A percentile compares a stretch with the other conserved stretches of the same genome.
These are phyloP conservation scores for Drepana arcuata DNA, from an alignment of 1,140 invertebrate genomes.

Conservation along the genomic window DNA sequence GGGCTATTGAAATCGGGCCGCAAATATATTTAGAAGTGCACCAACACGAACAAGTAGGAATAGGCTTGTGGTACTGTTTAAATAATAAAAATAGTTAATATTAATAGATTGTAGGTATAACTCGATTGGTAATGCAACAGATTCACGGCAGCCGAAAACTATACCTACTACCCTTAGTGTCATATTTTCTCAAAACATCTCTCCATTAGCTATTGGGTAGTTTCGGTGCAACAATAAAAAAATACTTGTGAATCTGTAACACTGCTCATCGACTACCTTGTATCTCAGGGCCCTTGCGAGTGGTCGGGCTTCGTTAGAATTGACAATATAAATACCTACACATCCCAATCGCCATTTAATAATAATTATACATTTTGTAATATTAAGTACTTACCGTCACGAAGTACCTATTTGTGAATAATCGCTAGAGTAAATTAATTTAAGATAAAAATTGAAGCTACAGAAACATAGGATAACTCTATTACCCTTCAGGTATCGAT, in stretches of 20 bases:
- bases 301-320: constrained; percentile 32
- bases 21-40: constrained; percentile 52
- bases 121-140: constrained; percentile 22
- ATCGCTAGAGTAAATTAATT: constrained; percentile 21
- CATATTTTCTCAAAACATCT: too few species aligned
- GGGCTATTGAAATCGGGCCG: constrained; percentile 44
- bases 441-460: too few species aligned
- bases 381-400: constrained; percentile 27
- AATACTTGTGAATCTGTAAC: constrained; percentile 26
- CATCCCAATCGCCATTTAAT: constrained; percentile 34
- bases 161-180: too few species aligned
- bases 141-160: too few species aligned
- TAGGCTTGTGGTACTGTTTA: constrained; percentile 51
- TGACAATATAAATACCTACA: constrained; percentile 55
- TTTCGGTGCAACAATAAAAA: too few species aligned
- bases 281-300: constrained; percentile 17
- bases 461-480: too few species aligned
- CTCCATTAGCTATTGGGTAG: too few species aligned
- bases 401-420: constrained; percentile 31
- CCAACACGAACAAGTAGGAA: constrained; percentile 55
- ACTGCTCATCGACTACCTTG: constrained; percentile 17
- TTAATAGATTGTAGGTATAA: constrained; percentile 20
- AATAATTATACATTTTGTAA: constrained; percentile 33
- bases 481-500: too few species aligned
- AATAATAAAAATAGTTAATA: constrained; percentile 46